A percentile compares a stretch with the other conserved stretches of the same genome.
Conservation (phyloP, 1,140 invertebrate genomes). For the Saccostrea echinata region DNA sequence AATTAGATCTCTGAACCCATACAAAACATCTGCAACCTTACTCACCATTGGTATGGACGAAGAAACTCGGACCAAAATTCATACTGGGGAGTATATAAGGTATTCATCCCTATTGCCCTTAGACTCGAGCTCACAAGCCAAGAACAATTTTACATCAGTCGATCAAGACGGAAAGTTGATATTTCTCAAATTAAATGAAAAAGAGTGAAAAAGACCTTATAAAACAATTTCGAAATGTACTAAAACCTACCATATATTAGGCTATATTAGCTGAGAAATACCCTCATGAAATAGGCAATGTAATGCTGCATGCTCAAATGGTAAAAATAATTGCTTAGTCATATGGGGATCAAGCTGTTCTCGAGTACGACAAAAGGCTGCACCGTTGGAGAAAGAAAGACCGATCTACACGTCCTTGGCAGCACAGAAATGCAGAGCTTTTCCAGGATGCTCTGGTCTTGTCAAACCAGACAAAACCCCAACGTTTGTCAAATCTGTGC, state of each 20-base stretch:
- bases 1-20: neutral
- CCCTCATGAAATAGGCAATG: no score
- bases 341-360: neutral
- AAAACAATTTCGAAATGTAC: no score
- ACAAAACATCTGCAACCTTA: neutral
- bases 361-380: neutral
- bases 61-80: neutral
- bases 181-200: neutral
- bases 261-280: no score
- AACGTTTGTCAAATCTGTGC: no score
- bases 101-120: neutral
- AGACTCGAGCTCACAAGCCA: neutral
- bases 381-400: neutral
- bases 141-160: neutral
- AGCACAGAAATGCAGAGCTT: slow-evolving; percentile 20
- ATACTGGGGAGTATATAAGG: neutral
- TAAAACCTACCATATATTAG: no score
- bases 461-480: no score
- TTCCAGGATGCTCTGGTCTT: neutral
- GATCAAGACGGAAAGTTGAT: neutral
- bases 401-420: slow-evolving; percentile 5
- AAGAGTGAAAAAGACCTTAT: neutral
- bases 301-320: no score
- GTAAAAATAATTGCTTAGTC: no score
- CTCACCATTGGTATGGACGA: neutral